phyloP scores from a whole-genome alignment of 1,140 invertebrate species.

The Drosophila nigrodunni region DNA sequence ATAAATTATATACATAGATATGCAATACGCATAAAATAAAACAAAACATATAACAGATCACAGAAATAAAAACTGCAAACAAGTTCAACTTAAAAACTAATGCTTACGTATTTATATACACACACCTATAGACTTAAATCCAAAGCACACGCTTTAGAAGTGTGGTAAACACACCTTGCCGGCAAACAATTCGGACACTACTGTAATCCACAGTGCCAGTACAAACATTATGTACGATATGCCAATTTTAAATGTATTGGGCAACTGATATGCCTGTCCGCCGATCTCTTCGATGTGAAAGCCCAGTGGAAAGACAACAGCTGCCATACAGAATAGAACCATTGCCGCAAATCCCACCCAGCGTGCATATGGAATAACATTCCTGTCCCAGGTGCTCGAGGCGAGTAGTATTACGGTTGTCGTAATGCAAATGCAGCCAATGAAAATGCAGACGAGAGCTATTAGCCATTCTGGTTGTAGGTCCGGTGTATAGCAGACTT shows the following conservation, averaged over 20 bases:
- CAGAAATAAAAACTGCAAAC: conserved; percentile 33
- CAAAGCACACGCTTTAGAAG: conserved; percentile 87
- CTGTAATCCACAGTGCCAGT: conserved; percentile 97
- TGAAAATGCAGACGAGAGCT: conserved; percentile 95
- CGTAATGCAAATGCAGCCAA: conserved; percentile 96
- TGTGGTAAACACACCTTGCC: conserved; percentile 98
- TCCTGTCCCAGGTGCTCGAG: conserved; percentile 95
- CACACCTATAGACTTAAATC: conserved; percentile 11
- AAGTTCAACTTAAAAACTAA: conserved; percentile 19
- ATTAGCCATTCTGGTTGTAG: conserved; percentile 96
- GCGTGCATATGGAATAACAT: conserved; percentile 95
- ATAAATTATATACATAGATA: conserved; percentile 18
- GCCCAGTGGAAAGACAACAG: conserved; percentile 98
- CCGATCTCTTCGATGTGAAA: conserved; percentile 98
- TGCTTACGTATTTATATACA: conserved; percentile 9
- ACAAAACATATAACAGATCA: conserved; percentile 65
- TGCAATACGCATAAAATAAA: conserved; percentile 34
- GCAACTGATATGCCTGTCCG: conserved; percentile 97
- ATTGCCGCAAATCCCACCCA: conserved; percentile 98
- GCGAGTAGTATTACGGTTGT: conserved; percentile 94
- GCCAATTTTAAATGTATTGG: conserved; percentile 97
- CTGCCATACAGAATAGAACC: conserved; percentile 97
- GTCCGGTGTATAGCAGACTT: conserved; percentile 94
- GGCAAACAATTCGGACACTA: conserved; percentile 97
- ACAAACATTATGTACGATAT: conserved; percentile 98